These are phyloP conservation scores for Capreolus pygargus DNA, from an alignment of 2,113 vertebrate genomes.

Conservation along the genomic window DNA sequence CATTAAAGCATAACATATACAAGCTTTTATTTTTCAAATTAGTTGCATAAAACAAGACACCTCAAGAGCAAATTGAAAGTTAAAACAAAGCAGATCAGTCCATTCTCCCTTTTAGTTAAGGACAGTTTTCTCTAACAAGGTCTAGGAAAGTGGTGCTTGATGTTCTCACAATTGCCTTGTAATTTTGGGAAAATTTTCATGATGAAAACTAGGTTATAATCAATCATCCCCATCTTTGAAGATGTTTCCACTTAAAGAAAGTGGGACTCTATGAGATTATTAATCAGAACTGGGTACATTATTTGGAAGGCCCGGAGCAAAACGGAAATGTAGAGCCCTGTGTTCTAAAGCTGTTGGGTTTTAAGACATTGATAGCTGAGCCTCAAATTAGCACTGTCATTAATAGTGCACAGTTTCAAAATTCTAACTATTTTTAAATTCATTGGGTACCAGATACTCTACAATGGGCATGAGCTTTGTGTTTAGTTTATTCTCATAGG, in stretches of 20 bases:
- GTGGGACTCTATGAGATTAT: neutral
- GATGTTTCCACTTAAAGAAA: neutral
- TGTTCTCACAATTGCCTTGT: neutral
- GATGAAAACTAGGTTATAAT: neutral
- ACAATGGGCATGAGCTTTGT: neutral
- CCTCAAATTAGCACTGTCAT: neutral
- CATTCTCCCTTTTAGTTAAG: neutral
- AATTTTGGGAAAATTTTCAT: neutral
- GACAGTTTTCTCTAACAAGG: neutral
- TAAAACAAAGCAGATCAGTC: neutral
- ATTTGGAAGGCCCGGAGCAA: neutral
- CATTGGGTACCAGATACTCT: neutral
- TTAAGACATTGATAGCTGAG: neutral
- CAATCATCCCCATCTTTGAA: neutral
- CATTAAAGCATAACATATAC: conserved; percentile 58
- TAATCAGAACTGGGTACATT: neutral
- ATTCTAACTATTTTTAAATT: conserved; percentile 7
- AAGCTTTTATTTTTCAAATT: conserved; percentile 62
- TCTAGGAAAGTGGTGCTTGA: neutral
- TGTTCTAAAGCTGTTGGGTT: neutral
- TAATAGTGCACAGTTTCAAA: neutral
- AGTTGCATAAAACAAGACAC: conserved; percentile 61
- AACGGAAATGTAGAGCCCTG: neutral
- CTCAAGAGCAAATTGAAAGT: conserved; percentile 29
- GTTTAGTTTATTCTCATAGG: neutral